Base-by-base conservation (phyloP, 1,140 invertebrate species). In the Drosophila lacertosa region DNA sequence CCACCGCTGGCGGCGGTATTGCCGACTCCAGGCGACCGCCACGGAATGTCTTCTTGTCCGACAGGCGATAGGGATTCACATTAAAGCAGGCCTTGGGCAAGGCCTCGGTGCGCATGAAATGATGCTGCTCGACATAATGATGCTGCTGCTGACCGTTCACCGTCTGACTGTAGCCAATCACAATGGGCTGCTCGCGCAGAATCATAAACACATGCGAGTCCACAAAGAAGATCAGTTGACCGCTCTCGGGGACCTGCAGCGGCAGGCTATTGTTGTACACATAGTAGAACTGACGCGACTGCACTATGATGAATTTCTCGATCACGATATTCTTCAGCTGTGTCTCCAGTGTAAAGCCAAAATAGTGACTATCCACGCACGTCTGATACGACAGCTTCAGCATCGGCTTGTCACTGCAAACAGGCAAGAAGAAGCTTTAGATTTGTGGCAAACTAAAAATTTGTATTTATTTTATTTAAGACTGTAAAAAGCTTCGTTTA, bases 151-250 rank as follows among this genome's bases (percentile, higher is more conserved):
- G 39, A 7, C 47, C 63, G 16, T 69, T 55, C 11, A 77, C 48
- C 24, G 60, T 48, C 47, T 60, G 67, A 13, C 60, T 59, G 15
- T 47, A 88, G 9, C 75, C 70, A 32, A 90, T 76, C 4, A 90
- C 65, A 51, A 90, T 89, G 4, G 89, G 89, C 54, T 84, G 79
- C 33, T 89, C 89, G 4, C 80, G 55, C 16, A 80, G 35, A 13
- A 88, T 88, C 45, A 72, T 75, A 22, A 90, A 90, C 7, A 90
- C 70, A 40, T 90, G 89, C 18, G 78, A 84, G 63, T 90, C 89
- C n/a, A 90, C 84, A 59, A 78, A 90, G 51, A 90, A 89, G n/a
- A 63, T 26, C 22, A 74, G 22, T n/a, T 73, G 57, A 0, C 79
- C 69, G 29, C 42, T 67, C 9, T 47, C 48, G 0, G 68, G 11